A percentile compares a stretch with the other conserved stretches of the same genome.
These are phyloP conservation scores for Leptopilina boulardi DNA, from an alignment of 1,140 invertebrate species.

Conservation along the genomic window DNA sequence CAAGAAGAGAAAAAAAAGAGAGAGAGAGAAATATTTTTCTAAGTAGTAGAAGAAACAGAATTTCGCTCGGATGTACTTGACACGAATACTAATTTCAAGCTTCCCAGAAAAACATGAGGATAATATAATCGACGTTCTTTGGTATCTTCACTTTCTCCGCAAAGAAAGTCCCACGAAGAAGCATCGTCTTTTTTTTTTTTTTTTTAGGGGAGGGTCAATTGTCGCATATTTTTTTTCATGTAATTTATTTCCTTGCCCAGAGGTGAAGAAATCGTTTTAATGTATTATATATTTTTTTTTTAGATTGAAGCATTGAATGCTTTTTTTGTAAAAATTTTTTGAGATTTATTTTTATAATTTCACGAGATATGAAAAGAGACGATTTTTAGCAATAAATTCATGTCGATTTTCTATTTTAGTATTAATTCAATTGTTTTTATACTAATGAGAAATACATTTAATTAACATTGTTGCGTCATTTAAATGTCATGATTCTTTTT, in stretches of 20 bases:
- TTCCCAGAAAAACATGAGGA: slow-evolving; percentile 4
- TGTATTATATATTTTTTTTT: background rate
- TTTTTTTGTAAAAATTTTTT: background rate
- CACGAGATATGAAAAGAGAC: too few species aligned
- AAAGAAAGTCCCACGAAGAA: slow-evolving; percentile 1
- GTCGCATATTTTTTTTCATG: slow-evolving; percentile 8
- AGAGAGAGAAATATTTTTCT: background rate
- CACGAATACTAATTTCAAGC: slow-evolving; percentile 23
- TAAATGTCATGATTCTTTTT: too few species aligned
- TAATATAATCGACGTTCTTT: background rate
- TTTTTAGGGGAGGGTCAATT: background rate
- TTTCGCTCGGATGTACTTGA: slow-evolving; percentile 1
- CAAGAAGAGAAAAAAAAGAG: too few species aligned
- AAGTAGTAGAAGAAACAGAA: background rate
- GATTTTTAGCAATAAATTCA: too few species aligned
- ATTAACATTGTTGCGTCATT: too few species aligned
- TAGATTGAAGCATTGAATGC: too few species aligned
- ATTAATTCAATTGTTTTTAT: too few species aligned
- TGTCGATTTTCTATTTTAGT: too few species aligned
- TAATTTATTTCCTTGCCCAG: slow-evolving; percentile 15
- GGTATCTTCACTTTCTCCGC: slow-evolving; percentile 27
- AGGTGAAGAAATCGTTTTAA: background rate
- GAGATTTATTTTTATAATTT: too few species aligned
- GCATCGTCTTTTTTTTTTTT: too few species aligned
- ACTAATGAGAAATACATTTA: too few species aligned